Percentiles rank a stretch among this genome's conserved stretches.
Conservation (phyloP, 2,113 vertebrate genomes). For the Pagrus major region DNA sequence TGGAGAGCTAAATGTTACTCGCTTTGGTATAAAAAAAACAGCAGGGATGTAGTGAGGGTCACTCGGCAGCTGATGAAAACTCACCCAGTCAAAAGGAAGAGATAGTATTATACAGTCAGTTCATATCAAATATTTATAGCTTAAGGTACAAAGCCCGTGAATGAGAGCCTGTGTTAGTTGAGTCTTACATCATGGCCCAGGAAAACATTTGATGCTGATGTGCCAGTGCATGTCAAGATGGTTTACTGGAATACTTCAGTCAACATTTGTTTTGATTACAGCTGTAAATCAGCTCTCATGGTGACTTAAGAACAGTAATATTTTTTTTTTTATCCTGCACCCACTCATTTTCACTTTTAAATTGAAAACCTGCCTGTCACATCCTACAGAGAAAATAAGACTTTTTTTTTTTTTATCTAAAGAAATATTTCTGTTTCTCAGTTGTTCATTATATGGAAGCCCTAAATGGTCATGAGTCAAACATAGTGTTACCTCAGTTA, state of each 20-base stretch:
- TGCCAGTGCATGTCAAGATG: neutral
- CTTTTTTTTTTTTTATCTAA: neutral
- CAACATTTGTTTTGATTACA: conserved; percentile 15
- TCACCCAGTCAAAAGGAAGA: conserved; percentile 2
- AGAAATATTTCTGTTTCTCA: neutral
- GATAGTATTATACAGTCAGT: conserved; percentile 3
- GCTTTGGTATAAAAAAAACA: conserved; percentile 51
- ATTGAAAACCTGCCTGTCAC: conserved; percentile 20
- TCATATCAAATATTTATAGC: conserved; percentile 41
- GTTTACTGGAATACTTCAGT: neutral
- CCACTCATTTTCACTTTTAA: conserved; percentile 1
- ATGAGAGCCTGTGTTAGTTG: neutral
- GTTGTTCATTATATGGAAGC: too few relatives aligned
- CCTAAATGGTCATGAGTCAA: too few relatives aligned
- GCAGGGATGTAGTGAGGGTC: conserved; percentile 1
- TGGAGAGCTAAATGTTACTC: conserved; percentile 48
- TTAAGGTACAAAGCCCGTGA: neutral
- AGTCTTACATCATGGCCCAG: neutral
- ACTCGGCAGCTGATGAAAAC: conserved; percentile 22
- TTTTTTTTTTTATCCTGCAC: neutral
- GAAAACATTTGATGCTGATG: conserved; percentile 2
- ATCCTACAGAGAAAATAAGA: conserved; percentile 14
- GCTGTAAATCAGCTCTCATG: conserved; percentile 25
- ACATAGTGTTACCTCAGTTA: too few relatives aligned
- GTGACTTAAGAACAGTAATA: neutral